These are phyloP conservation scores for Xenops minutus DNA, from an alignment of 2,797 vertebrate species.

Conservation along the genomic window DNA sequence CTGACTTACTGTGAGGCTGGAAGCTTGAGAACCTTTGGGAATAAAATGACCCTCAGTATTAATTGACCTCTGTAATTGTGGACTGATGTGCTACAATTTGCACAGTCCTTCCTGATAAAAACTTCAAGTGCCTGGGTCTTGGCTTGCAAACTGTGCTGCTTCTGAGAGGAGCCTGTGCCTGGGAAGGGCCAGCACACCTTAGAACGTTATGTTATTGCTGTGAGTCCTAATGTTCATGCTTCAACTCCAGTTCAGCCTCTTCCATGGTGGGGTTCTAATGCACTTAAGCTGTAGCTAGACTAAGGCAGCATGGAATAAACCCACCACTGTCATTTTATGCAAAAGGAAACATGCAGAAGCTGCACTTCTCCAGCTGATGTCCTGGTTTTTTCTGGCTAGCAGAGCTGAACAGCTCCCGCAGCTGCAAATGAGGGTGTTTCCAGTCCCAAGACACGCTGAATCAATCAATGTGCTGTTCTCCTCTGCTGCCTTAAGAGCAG, in stretches of 20 bases:
- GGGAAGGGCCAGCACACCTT: neutral
- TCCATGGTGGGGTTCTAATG: neutral
- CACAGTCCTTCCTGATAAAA: accelerated
- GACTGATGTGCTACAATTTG: neutral
- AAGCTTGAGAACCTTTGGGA: neutral
- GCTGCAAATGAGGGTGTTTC: conserved; percentile 21
- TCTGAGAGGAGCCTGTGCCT: neutral
- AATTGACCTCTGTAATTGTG: neutral
- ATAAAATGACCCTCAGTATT: neutral
- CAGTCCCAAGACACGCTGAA: conserved; percentile 10
- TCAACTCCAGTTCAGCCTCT: neutral
- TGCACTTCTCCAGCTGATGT: neutral
- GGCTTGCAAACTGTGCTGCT: neutral
- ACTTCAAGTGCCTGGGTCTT: neutral
- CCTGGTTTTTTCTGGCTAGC: neutral
- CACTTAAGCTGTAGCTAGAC: neutral
- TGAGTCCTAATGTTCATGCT: neutral
- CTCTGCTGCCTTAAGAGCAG: neutral
- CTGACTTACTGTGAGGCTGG: neutral
- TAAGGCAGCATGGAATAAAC: neutral
- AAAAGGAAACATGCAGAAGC: neutral
- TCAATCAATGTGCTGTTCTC: neutral
- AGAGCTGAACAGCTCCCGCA: neutral
- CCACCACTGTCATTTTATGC: neutral
- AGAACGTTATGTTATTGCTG: neutral